phyloP scores from a whole-genome alignment of 2,797 vertebrate genomes.

The Chloroceryle inda region DNA sequence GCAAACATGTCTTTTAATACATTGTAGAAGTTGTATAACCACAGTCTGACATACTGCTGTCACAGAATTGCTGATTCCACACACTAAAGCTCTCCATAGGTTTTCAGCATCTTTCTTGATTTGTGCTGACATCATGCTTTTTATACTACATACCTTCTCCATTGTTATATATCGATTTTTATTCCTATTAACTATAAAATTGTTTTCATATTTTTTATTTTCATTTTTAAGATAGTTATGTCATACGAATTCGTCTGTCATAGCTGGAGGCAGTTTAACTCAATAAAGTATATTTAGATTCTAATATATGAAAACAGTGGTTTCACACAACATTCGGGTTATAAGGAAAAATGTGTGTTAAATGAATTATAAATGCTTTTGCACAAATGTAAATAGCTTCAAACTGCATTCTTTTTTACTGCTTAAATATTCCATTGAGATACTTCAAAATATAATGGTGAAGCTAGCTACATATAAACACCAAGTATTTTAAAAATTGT shows the following conservation, averaged over 20 bases:
- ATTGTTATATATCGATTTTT: slow-evolving; percentile 72
- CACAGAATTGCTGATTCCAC: slow-evolving; percentile 28
- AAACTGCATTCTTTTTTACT: not conserved
- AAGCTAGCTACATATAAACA: not conserved
- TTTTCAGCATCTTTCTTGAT: slow-evolving; percentile 7
- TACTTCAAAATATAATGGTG: not conserved
- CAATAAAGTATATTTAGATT: not conserved
- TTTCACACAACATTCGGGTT: not conserved
- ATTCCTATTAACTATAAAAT: slow-evolving; percentile 38
- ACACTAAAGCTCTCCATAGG: not conserved
- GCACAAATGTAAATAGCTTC: not conserved
- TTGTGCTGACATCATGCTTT: slow-evolving; percentile 47
- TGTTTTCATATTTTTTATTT: slow-evolving; percentile 46
- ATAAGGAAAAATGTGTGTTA: not conserved
- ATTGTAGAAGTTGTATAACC: not conserved
- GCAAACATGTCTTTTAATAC: not conserved
- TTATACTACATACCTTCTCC: slow-evolving; percentile 6
- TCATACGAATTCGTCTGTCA: slow-evolving; percentile 20
- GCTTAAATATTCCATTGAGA: not conserved
- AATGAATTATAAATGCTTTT: not conserved
- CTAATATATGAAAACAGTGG: not conserved
- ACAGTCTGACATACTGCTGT: not conserved
- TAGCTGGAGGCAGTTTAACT: not conserved
- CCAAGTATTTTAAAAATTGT: not conserved
- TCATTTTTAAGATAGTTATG: slow-evolving; percentile 26